Evolutionary conservation across 2,888 invertebrate species (phyloP).

Genomic region (Protodeltote pygarga): DNA sequence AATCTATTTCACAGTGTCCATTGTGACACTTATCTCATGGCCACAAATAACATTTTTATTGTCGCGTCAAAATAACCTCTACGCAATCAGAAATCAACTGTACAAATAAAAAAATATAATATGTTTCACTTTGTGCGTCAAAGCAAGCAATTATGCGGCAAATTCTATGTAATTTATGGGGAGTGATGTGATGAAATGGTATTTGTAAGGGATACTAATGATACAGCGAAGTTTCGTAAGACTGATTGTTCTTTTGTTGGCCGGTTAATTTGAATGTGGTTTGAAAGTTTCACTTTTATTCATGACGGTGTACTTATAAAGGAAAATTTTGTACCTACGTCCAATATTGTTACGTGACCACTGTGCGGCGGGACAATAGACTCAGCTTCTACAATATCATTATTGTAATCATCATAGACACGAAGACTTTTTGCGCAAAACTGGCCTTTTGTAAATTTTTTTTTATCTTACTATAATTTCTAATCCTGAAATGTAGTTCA

Average conservation of each 20-base stretch:
- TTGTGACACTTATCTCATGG: constrained; percentile 6
- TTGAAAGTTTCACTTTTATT: constrained; percentile 44
- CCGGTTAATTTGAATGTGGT: constrained; percentile 23
- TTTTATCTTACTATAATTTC: no score
- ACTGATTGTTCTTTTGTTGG: constrained; percentile 51
- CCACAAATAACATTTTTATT: constrained; percentile 14
- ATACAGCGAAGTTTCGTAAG: constrained; percentile 43
- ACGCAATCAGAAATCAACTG: constrained; percentile 9
- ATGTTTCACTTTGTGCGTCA: constrained; percentile 3
- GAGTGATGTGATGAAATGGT: constrained; percentile 46
- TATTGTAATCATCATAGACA: no score
- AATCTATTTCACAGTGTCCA: constrained; percentile 4
- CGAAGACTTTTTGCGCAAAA: no score
- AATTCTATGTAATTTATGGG: constrained; percentile 16
- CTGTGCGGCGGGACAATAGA: no score
- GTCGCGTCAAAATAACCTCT: not conserved
- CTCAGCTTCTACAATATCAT: no score
- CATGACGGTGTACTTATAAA: constrained; percentile 30
- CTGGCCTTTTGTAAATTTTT: no score
- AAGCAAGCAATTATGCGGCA: constrained; percentile 9
- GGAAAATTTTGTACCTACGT: constrained; percentile 33
- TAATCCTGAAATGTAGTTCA: no score
- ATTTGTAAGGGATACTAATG: constrained; percentile 42
- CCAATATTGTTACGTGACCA: constrained; percentile 11
- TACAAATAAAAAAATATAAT: constrained; percentile 3